phyloP scores from a whole-genome alignment of 2,888 invertebrate species.

The Lacanobia oleracea region DNA sequence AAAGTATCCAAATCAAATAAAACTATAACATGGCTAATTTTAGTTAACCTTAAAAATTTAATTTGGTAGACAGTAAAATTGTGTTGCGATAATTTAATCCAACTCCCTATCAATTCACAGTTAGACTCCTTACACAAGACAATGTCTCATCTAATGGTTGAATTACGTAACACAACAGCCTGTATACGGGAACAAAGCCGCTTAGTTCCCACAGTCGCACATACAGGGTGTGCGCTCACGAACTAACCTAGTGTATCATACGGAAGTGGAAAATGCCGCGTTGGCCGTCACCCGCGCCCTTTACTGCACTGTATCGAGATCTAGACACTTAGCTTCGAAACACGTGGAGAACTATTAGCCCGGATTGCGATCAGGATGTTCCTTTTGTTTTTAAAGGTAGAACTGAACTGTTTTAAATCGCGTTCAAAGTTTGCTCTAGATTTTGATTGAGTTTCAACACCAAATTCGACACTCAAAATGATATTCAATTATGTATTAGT shows the following conservation, averaged over 20 bases:
- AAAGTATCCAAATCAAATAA: neutral
- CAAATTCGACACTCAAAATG: neutral
- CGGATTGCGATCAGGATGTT: constrained; percentile 60
- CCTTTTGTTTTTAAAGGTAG: constrained; percentile 46
- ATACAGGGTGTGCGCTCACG: constrained; percentile 88
- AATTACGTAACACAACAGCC: constrained; percentile 67
- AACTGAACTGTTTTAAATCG: constrained; percentile 32
- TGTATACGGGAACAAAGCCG: constrained; percentile 81
- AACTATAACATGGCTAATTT: neutral
- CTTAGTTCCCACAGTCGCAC: constrained; percentile 88
- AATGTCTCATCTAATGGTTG: constrained; percentile 43
- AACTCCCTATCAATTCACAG: constrained; percentile 1
- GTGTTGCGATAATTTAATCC: neutral
- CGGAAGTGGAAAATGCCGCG: constrained; percentile 87
- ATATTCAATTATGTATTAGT: constrained; percentile 2
- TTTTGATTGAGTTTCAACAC: constrained; percentile 4
- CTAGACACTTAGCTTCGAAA: constrained; percentile 71
- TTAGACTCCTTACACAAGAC: constrained; percentile 31
- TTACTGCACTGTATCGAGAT: constrained; percentile 81
- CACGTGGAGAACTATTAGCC: constrained; percentile 70
- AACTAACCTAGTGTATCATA: constrained; percentile 86
- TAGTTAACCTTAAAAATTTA: neutral
- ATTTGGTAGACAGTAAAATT: neutral
- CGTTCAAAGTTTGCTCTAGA: constrained; percentile 15
- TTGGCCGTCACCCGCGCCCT: constrained; percentile 87